These are phyloP conservation scores for Limanda limanda DNA, from an alignment of 2,113 vertebrate species.

Conservation along the genomic window DNA sequence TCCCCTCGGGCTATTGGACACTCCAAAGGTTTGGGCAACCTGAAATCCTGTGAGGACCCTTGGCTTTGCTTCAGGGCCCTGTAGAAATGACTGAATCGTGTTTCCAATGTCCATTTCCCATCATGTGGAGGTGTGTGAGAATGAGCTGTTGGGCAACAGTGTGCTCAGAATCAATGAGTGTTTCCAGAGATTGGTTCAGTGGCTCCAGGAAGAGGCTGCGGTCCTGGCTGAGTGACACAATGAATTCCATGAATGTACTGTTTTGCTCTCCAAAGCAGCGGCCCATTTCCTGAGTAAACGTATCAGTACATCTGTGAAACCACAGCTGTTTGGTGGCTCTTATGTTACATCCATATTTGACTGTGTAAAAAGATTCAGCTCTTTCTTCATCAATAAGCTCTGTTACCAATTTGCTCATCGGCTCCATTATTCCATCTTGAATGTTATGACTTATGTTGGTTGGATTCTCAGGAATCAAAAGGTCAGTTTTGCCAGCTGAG, in stretches of 20 bases:
- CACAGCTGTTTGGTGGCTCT: neutral
- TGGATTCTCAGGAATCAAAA: neutral
- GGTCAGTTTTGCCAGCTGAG: too few relatives aligned
- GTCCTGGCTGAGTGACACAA: neutral
- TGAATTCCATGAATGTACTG: neutral
- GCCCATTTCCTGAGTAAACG: too few relatives aligned
- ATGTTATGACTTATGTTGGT: neutral
- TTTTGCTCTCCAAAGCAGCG: neutral
- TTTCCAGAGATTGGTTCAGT: neutral
- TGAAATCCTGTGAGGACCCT: neutral
- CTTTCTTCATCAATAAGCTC: neutral
- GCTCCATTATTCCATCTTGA: neutral
- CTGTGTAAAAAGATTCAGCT: neutral
- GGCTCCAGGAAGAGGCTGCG: neutral
- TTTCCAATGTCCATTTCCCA: neutral
- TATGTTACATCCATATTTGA: neutral
- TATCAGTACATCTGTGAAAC: too few relatives aligned
- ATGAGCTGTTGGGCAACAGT: neutral
- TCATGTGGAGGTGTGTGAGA: neutral
- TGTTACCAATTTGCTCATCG: neutral
- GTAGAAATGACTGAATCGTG: neutral
- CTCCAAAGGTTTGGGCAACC: neutral
- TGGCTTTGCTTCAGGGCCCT: neutral
- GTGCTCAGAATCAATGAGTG: neutral
- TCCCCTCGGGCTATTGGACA: neutral